A percentile compares a stretch with the other conserved stretches of the same genome.
Conservation (phyloP, 2,888 invertebrate genomes). For the Cecidostiba fungosa region DNA sequence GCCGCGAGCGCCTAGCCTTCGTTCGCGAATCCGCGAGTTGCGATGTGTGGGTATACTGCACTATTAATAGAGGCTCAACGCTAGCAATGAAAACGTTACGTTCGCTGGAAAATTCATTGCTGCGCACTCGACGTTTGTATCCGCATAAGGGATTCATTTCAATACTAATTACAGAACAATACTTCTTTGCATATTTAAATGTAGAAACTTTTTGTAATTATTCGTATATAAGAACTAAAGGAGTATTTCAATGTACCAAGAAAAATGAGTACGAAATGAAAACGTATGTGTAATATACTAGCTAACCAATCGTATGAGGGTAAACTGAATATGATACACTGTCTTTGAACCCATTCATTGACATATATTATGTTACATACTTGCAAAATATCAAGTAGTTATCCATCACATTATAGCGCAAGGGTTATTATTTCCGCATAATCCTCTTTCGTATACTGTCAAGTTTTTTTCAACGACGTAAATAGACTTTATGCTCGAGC, state of each 20-base stretch:
- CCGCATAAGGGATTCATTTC: background rate
- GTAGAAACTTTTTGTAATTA: background rate
- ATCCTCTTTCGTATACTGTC: background rate
- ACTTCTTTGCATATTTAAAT: background rate
- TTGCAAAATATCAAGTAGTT: background rate
- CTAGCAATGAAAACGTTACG: constrained; percentile 35
- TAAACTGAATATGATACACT: background rate
- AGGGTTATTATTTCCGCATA: background rate
- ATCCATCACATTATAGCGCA: background rate
- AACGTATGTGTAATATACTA: too few relatives aligned
- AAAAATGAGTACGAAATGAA: too few relatives aligned
- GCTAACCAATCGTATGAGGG: too few relatives aligned
- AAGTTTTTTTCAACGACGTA: background rate
- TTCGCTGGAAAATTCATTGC: background rate
- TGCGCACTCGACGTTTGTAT: background rate
- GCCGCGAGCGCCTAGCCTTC: constrained; percentile 53
- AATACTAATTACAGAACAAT: background rate
- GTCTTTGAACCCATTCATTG: background rate
- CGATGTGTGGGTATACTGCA: constrained; percentile 10
- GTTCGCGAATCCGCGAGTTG: constrained; percentile 40
- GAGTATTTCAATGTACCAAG: too few relatives aligned
- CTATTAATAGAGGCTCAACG: background rate
- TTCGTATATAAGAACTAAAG: background rate
- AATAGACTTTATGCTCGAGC: background rate
- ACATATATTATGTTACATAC: background rate